Evolutionary conservation across 2,113 vertebrate species (phyloP).

Genomic region (Tenrec ecaudatus): DNA sequence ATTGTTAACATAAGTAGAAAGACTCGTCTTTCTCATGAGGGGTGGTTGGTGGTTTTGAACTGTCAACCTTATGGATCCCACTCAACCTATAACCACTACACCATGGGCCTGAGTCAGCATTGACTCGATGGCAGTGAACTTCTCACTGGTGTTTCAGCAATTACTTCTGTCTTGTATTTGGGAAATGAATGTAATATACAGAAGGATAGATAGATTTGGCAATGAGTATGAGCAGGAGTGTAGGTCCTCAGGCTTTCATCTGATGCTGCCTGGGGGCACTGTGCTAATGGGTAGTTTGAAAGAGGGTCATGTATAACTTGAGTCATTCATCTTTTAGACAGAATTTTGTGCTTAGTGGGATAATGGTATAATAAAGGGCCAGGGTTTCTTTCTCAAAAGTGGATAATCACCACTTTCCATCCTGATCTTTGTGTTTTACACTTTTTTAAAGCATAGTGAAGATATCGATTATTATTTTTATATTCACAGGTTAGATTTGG

Average conservation of each 20-base stretch:
- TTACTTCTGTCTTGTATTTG: not conserved
- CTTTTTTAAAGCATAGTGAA: not conserved
- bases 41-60: too few relatives aligned
- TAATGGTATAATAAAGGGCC: not conserved
- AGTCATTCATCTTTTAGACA: not conserved
- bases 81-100: too few relatives aligned
- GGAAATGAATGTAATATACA: not conserved
- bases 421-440: not conserved
- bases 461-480: not conserved
- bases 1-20: too few relatives aligned
- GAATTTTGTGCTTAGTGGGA: not conserved
- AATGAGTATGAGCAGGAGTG: not conserved
- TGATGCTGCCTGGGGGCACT: too few relatives aligned
- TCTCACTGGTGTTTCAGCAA: not conserved
- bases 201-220: not conserved
- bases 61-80: too few relatives aligned
- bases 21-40: too few relatives aligned
- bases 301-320: rapidly evolving
- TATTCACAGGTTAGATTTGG: conserved; percentile 4
- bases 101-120: too few relatives aligned
- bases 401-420: not conserved
- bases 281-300: rapidly evolving
- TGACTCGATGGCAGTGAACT: too few relatives aligned
- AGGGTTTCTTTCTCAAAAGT: not conserved
- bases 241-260: not conserved